Conservation (phyloP, 2,888 invertebrate genomes). For the Heliconius cydno region DNA sequence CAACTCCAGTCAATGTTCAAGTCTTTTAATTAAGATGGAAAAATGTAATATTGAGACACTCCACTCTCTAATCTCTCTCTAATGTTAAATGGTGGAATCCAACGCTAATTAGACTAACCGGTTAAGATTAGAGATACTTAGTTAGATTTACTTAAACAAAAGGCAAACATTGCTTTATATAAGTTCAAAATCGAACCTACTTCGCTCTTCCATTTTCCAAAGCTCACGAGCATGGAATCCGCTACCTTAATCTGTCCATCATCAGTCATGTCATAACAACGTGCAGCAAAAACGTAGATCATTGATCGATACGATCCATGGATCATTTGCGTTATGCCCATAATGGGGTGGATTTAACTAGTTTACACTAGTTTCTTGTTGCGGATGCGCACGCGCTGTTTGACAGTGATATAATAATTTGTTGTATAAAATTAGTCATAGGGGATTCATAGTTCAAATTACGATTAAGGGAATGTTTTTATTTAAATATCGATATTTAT, state of each 20-base stretch:
- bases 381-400: conserved; percentile 19
- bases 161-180: no score
- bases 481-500: neutral
- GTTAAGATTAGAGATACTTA: no score
- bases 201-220: neutral
- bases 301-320: conserved; percentile 58
- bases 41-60: neutral
- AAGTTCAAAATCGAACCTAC: neutral
- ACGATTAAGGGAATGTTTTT: neutral
- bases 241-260: conserved; percentile 42
- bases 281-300: conserved; percentile 43
- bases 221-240: conserved; percentile 34
- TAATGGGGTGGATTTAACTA: conserved; percentile 18
- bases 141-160: no score
- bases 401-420: conserved; percentile 20
- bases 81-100: neutral
- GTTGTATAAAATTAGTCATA: neutral
- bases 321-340: conserved; percentile 56
- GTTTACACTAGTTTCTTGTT: conserved; percentile 16
- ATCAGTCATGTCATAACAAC: conserved; percentile 45
- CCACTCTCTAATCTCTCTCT: neutral
- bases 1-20: no score
- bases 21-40: no score
- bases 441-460: neutral
- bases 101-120: no score